Evolutionary conservation across 1,140 invertebrate genomes (phyloP), one percentile per base, ranked within the genome.

Genomic region (Danaus plexippus): DNA sequence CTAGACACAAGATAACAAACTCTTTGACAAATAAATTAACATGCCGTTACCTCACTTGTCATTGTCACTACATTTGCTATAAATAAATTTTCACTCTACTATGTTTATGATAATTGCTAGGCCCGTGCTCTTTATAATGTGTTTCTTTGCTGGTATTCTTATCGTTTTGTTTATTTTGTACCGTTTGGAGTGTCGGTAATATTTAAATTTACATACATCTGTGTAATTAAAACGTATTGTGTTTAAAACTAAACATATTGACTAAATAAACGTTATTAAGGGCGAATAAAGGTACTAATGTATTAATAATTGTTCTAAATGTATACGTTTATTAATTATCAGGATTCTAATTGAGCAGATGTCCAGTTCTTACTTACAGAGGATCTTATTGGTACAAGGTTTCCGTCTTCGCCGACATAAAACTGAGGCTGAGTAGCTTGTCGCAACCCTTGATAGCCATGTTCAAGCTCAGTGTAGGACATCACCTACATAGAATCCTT

Each of bases 391-490:
- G 80, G 80, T 51, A 88, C 80, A 76, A 90, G 84, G 84, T 90
- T 90, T 71, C 89, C 89, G 76, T 90, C 89, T 67, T 90, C 88
- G 59, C 89, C 90, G 71, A 91, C 83, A 79, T 91, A 94, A 85
- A 93, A 94, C 64, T 92, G 90, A 55, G 91, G 90, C 42, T 89
- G 84, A 70, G 88, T 81, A 64, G 91, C 89, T 77, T 92, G 92
- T 67, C 91, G 89, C 66, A 93, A 88, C 62, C 92, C 94, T 90
- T 95, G 94, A 89, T 96, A 95, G 56, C 94, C 94, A 89, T 94
- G 93, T 89, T 96, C 94, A 70, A 95, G 85, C 89, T 96, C 94
- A 77, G 94, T 95, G 86, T 96, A 96, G 82, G 94, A 96, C 94
- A 96, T 95, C 87, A 88, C 89, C 88, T 85, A 80, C 75, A 74